Percentiles rank a stretch among this genome's conserved stretches.
These are phyloP conservation scores for Drosophila parabipectinata DNA, from an alignment of 1,140 invertebrate genomes.

Conservation along the genomic window DNA sequence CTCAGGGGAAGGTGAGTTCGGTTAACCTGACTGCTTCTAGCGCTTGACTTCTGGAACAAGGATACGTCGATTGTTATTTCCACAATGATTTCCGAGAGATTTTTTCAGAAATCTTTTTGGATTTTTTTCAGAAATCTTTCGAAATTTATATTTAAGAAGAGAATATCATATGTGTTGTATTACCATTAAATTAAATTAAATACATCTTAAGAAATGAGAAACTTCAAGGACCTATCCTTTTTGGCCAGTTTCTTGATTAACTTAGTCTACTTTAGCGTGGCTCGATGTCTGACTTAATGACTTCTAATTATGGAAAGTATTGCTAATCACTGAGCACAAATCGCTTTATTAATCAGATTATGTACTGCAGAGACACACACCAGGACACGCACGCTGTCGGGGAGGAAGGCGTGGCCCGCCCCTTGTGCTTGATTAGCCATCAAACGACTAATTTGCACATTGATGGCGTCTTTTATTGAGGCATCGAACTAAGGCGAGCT, in stretches of 20 bases:
- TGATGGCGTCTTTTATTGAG: slow-evolving; percentile 76
- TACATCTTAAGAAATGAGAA: not conserved
- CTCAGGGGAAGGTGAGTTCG: slow-evolving; percentile 15
- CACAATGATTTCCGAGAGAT: not conserved
- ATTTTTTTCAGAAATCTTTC: not conserved
- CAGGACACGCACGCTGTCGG: not conserved
- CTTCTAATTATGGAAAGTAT: slow-evolving; percentile 76
- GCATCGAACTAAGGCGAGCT: slow-evolving; percentile 38
- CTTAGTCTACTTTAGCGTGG: slow-evolving; percentile 14
- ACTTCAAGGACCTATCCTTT: slow-evolving; percentile 14
- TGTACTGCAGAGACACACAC: slow-evolving; percentile 28
- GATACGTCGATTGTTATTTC: not conserved
- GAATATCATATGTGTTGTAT: too few species aligned
- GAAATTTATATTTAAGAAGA: not conserved
- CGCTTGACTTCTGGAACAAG: slow-evolving; percentile 1
- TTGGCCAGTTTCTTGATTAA: slow-evolving; percentile 18
- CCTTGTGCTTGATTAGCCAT: slow-evolving; percentile 64
- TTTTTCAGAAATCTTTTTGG: not conserved
- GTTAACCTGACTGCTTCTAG: slow-evolving; percentile 17
- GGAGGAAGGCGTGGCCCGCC: slow-evolving; percentile 36
- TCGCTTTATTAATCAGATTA: slow-evolving; percentile 80
- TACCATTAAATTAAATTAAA: too few species aligned
- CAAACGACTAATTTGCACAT: slow-evolving; percentile 77
- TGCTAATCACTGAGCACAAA: slow-evolving; percentile 72
- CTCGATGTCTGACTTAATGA: slow-evolving; percentile 56